Evolutionary conservation across 2,888 invertebrate species (phyloP), one percentile per base, ranked within the genome.

Genomic region (Mythimna lalbum): DNA sequence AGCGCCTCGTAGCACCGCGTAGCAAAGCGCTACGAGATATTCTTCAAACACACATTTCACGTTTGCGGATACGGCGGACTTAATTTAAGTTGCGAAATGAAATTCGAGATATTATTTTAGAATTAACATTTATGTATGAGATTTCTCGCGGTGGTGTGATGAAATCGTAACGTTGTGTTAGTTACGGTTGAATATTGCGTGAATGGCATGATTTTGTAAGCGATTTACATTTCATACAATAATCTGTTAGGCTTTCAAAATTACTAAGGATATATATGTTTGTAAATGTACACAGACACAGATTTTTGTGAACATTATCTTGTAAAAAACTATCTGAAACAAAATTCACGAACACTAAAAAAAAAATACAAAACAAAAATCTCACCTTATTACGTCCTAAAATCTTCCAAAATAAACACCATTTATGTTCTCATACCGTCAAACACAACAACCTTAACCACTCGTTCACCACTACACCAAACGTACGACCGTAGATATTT

Each of bases 381-480:
- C 79, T 85, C 55, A 85, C 84, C 82, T 70, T 72, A 53, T 62
- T 63, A 73, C 64, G 79, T 84, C 73, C 78, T 78, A 81, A 69
- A 63, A 68, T 78, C 69, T 75, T 73, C 33, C 49, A 72, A 74
- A 59, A 33, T 39, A 75, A 80, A 73, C 81, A 81, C 80, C 76
- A 87, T 74, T 87, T 80, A 88, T 88, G 82, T 86, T 86, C 83
- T 83, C 77, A 86, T 86, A 84, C 80, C 47, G 55, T 72, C 77
- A 84, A 83, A 76, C 88, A 83, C 86, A 84, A 87, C 68, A 88
- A 88, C 80, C 76, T 75, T 39, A 81, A 87, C 84, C 90, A 90
- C 89, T 87, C 85, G 82, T 83, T 77, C 86, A 91, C 89, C 90
- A 92, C 90, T 87, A 63, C 78, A 86, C 86, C 84, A 84, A 82